Conservation (phyloP, 2,113 vertebrate genomes). For the Mormyrus iriodes region DNA sequence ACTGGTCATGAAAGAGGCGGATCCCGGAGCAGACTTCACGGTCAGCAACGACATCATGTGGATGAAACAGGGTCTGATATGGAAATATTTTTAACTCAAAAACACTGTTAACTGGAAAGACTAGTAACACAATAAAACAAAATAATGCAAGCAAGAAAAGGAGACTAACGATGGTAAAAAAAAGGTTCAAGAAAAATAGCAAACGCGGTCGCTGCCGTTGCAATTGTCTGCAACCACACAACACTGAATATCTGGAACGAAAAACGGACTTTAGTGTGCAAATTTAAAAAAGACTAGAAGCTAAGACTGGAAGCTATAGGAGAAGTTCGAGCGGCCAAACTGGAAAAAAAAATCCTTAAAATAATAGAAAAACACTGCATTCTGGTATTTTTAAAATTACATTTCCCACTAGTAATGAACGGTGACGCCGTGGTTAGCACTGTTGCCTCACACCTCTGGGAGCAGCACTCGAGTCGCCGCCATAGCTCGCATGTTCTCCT, state of each 20-base stretch:
- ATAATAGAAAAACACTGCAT: neutral
- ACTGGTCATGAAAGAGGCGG: neutral
- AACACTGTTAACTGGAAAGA: neutral
- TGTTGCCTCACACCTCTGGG: neutral
- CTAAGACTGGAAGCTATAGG: neutral
- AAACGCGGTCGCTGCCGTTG: neutral
- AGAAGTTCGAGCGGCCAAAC: neutral
- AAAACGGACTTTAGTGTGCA: neutral
- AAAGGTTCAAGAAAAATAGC: neutral
- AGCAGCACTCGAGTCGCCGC: neutral
- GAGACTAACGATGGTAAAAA: neutral
- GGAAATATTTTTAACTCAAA: neutral
- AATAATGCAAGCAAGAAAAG: neutral
- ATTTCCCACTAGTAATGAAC: neutral
- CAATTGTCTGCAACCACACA: neutral
- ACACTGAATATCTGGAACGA: neutral
- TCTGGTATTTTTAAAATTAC: neutral
- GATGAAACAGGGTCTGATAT: neutral
- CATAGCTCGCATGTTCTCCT: neutral
- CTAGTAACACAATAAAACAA: neutral
- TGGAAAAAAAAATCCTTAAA: neutral
- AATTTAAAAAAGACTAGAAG: neutral
- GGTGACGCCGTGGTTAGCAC: neutral
- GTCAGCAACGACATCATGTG: constrained; percentile 46
- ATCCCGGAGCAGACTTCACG: constrained; percentile 27